Conservation (phyloP, 2,797 vertebrate species). For the Poecilia velifera region DNA sequence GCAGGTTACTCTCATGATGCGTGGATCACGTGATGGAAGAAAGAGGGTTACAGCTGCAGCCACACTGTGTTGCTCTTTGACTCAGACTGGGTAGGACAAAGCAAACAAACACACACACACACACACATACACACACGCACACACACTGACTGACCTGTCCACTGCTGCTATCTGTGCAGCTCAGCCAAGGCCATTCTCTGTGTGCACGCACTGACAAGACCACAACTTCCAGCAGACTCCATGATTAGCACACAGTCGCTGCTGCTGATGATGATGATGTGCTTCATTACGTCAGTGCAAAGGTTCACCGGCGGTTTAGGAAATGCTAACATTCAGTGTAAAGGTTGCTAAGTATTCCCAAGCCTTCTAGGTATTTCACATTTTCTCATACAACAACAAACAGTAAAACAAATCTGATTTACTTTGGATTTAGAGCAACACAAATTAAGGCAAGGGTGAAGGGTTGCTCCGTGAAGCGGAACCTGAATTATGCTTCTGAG, state of each 20-base stretch:
- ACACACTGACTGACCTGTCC: conserved; percentile 68
- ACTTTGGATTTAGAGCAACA: neutral
- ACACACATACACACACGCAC: conserved; percentile 27
- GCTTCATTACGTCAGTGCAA: conserved; percentile 33
- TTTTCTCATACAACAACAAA: neutral
- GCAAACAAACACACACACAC: conserved; percentile 73
- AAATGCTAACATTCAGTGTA: neutral
- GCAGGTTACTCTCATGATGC: conserved; percentile 32
- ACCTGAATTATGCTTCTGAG: neutral
- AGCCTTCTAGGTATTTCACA: neutral
- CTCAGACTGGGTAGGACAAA: conserved; percentile 66
- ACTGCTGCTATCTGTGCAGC: conserved; percentile 69
- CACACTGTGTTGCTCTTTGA: conserved; percentile 73
- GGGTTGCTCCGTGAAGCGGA: too few species aligned
- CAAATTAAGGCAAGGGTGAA: neutral
- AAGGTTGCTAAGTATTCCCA: neutral
- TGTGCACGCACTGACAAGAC: conserved; percentile 62
- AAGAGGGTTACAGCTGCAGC: conserved; percentile 43
- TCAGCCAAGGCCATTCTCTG: conserved; percentile 77
- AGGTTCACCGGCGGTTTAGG: neutral
- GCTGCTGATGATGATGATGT: conserved; percentile 11
- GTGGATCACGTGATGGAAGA: conserved; percentile 39
- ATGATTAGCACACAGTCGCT: conserved; percentile 44
- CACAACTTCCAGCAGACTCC: conserved; percentile 49
- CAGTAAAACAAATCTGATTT: neutral